Base-by-base conservation (phyloP, 92 coral and sea anemone species). In the Meandrina meandrites region DNA sequence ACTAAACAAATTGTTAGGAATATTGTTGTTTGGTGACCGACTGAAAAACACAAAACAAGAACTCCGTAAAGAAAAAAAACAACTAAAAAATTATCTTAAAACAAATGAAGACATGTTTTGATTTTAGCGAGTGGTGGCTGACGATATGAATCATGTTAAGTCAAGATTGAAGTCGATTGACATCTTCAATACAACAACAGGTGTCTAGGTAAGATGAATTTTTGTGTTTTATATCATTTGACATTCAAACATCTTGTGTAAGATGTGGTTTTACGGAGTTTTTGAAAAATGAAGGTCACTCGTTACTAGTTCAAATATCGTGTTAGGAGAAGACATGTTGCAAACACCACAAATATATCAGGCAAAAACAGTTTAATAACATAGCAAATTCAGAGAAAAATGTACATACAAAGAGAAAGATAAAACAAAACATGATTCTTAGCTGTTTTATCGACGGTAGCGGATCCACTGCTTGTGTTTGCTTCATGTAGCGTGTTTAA, bases 191-290 rank as follows among this genome's bases (percentile, higher is more conserved):
- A 57, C 64, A 57, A 57, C 45, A 40, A 40, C 45, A 40, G n/a
- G 64, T 19, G 64, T 22, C 22, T 18, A 57, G n/a, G 8, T 57
- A 19, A 57, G 24, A 57, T 57, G n/a, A 5, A 57, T 57, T 57
- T 57, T 57, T 4, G 64, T 57, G 64, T 40, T 57, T 57, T 57
- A 22, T 57, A 57, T 40, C 45, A 57, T 57, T 57, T 57, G 64
- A 57, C 64, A 57, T 57, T 19, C 22, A 57, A 57, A 57, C 64
- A 57, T 57, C 64, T 57, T 19, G n/a, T 57, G 64, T 57, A 18
- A 57, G 64, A 57, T 57, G 64, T 57, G 64, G 64, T 57, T 57
- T 57, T 57, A 57, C 64, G 64, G 64, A 57, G 64, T 57, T 57
- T 18, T 57, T 19, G 64, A 57, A 17, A 19, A 57, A 57, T 3